Base-by-base conservation (phyloP, 1,140 invertebrate species). In the Papilio polytes region DNA sequence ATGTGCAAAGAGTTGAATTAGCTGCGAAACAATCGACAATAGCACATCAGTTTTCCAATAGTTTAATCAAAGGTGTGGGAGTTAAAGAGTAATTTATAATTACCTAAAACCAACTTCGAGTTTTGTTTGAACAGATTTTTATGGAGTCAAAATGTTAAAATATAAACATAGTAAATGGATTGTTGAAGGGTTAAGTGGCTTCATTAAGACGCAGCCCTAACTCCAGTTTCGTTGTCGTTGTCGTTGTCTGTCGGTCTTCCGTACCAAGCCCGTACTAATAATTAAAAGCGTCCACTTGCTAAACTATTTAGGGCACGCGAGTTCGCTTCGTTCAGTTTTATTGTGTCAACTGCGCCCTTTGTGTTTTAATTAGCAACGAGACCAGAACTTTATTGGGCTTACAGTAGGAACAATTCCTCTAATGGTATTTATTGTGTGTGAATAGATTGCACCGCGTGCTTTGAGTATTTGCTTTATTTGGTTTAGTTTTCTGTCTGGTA, bases 341-440 rank as follows among this genome's bases (percentile, higher is more conserved):
- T 92, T 90, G 80, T 89, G 87, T 88, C 89, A 90, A 90, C 85
- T 81, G 82, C 73, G 80, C 85, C 85, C 86, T 89, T 92, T 91
- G 89, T 91, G 89, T 91, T 92, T 91, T 91, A 91, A 91, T 91
- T 91, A 91, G 87, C 83, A 81, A 74, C 82, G 82, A 86, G 80
- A 83, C 81, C 80, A 85, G 80, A 74, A 59, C 78, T 82, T 82
- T 77, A 81, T 59, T 78, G 66, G n/a, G 18, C 22, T 12, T 80
- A 20, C 1, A 12, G 44, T 22, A 26, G 46, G 22, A 76, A 76
- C 44, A 76, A 76, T 31, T n/a, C 73, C 44, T 48, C 44, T 51
- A 51, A 76, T 48, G 46, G 46, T n/a, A 48, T 10, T 51, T 31
- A 12, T 48, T 76, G 41, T 76, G 74, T 53, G 20, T 46, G 36